Evolutionary conservation across 2,888 invertebrate genomes (phyloP), one percentile per base, ranked within the genome.

Genomic region (Melieria crassipennis): DNA sequence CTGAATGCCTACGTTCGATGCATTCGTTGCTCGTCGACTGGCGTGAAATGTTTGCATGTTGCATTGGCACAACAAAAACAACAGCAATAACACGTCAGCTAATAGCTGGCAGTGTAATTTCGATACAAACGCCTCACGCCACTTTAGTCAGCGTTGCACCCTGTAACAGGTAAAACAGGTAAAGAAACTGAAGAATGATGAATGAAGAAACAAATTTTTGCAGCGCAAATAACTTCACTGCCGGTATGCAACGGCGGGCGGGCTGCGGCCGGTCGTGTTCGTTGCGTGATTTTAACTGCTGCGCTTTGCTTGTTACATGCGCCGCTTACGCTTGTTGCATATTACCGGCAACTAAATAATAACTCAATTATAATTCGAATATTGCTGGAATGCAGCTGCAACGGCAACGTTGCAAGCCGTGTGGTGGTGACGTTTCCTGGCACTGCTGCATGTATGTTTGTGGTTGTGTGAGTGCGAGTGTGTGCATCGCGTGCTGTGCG

Each of bases 291-390:
- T 52, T n/a, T 52, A 30, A 30, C 30, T 30, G 30, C 30, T 30
- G 30, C 30, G 30, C 30, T 30, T 30, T 30, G 30, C 30, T 30
- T 30, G 30, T 30, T 58, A 13, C 43, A 45, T 48, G 46, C 47
- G 57, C 13, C 43, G 48, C 42, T 13, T n/a, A 60, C 60, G 67
- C 46, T 45, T 67, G 67, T 61, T 60, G 60, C 67, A 67, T 46
- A 60, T 52, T 60, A 67, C 67, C 52, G 52, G 60, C 77, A 74
- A 72, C 73, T 47, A 76, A 73, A 75, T 78, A 78, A 78, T 78
- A 76, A 78, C 77, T 77, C 77, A 78, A 78, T 78, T 78, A 77
- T 76, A 75, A 72, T 77, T 74, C 71, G 68, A 71, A 76, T 74
- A 75, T 75, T 65, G 48, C 62, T 65, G 74, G 71, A 73, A 64